phyloP scores from a whole-genome alignment of 2,797 vertebrate genomes.

The Eurystomus glaucurus region DNA sequence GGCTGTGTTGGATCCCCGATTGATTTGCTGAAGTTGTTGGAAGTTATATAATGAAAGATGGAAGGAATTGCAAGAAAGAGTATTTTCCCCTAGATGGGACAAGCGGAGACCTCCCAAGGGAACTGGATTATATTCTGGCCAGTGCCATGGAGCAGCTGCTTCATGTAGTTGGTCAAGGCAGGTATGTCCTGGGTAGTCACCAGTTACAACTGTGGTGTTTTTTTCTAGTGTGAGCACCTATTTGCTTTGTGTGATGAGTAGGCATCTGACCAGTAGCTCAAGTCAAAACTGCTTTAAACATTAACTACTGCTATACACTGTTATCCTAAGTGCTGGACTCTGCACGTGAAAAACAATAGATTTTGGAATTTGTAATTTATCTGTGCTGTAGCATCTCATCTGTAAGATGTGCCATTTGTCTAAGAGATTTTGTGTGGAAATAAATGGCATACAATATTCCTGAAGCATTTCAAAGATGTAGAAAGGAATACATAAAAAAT shows the following conservation, averaged over 20 bases:
- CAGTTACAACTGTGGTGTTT: accelerated
- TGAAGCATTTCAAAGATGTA: neutral
- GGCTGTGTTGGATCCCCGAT: accelerated
- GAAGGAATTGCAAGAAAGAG: neutral
- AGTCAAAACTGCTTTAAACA: neutral
- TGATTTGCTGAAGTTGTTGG: neutral
- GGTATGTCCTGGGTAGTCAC: neutral
- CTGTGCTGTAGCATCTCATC: neutral
- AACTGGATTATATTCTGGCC: neutral
- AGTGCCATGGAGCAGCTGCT: accelerated
- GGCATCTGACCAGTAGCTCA: neutral
- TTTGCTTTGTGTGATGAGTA: neutral
- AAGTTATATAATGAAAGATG: neutral
- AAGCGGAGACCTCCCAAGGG: neutral
- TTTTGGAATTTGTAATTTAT: neutral
- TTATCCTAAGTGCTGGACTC: neutral
- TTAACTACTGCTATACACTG: accelerated
- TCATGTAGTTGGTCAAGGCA: neutral
- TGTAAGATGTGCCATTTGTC: neutral
- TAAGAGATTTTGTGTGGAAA: neutral
- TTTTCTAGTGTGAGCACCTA: accelerated
- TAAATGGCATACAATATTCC: neutral
- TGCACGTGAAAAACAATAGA: neutral
- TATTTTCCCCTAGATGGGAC: neutral
- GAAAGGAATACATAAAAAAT: neutral